These are phyloP conservation scores for Bemisia tabaci DNA, from an alignment of 1,140 invertebrate genomes.

Conservation along the genomic window DNA sequence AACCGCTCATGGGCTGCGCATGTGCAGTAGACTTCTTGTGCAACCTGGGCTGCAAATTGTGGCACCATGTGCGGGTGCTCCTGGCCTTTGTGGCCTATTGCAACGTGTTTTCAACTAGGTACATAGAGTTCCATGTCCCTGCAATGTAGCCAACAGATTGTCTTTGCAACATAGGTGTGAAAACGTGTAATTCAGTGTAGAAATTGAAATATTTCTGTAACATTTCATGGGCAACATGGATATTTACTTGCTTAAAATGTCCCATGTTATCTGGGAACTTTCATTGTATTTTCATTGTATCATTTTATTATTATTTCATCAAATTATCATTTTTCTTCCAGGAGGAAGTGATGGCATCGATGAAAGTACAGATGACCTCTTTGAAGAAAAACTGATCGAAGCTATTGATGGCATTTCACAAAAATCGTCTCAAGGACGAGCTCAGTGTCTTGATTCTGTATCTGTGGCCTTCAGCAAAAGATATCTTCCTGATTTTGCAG, in stretches of 20 bases:
- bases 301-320: neutral
- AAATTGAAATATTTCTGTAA: neutral
- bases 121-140: too few relatives aligned
- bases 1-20: too few relatives aligned
- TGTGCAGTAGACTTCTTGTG: too few relatives aligned
- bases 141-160: too few relatives aligned
- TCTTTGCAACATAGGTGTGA: too few relatives aligned
- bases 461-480: slow-evolving; percentile 62
- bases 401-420: slow-evolving; percentile 71
- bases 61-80: too few relatives aligned
- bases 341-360: slow-evolving; percentile 16
- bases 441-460: slow-evolving; percentile 53
- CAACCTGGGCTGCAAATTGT: too few relatives aligned
- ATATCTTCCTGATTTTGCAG: slow-evolving; percentile 61
- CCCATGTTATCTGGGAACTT: neutral
- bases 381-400: slow-evolving; percentile 79
- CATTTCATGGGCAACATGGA: neutral
- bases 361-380: slow-evolving; percentile 51
- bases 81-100: too few relatives aligned
- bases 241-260: neutral
- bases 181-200: too few relatives aligned
- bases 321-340: too few relatives aligned
- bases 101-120: too few relatives aligned
- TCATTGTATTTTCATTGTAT: neutral
- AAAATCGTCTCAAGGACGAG: slow-evolving; percentile 69